Evolutionary conservation across 2,888 invertebrate species (phyloP), one percentile per base, ranked within the genome.

Genomic region (Nipponacmea schrenckii): DNA sequence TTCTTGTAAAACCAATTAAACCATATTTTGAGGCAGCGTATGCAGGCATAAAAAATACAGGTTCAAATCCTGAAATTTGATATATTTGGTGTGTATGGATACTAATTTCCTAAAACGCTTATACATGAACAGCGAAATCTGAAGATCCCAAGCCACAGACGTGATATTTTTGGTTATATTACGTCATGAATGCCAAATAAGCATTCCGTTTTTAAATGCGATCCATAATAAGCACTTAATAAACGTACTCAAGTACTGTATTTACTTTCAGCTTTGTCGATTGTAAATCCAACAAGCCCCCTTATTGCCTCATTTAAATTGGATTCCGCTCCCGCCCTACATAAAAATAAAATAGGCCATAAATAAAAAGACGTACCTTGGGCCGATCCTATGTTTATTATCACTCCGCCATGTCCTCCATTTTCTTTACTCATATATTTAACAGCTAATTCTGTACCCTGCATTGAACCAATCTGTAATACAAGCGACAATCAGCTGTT

Each of bases 1-100:
- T 56, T 24, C 56, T 56, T 24, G 56, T 56, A 56, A 56, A 56
- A 24, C 56, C 56, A 56, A 56, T 56, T 56, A 56, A 10, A 24
- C 56, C 56, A 56, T 24, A 15, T 56, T 56, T 56, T 24, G 56
- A 56, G 24, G 56, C 56, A 56, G 20, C 20, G 10, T 56, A 56
- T 24, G 56, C 24, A 20, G 56, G 56, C 10, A 10, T 56, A 56
- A 56, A 56, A 56, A 56, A 56, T 15, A 56, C 56, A 0, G 56
- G 56, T 7, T 56, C 20, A 24, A 56, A 14, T 12, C 56, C 56
- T 56, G 39, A 39, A 39, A 56, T 14, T 12, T 17, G 17, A 48
- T 5, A 48, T 17, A 48, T 15, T 48, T 0, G 48, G 5, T 15
- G 15, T 48, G 7, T 17, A 17, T 5, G 7, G 15, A 48, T 17